Percentiles rank a stretch among this genome's conserved stretches.
Conservation (phyloP, 2,888 invertebrate genomes). For the Notodonta dromedarius region DNA sequence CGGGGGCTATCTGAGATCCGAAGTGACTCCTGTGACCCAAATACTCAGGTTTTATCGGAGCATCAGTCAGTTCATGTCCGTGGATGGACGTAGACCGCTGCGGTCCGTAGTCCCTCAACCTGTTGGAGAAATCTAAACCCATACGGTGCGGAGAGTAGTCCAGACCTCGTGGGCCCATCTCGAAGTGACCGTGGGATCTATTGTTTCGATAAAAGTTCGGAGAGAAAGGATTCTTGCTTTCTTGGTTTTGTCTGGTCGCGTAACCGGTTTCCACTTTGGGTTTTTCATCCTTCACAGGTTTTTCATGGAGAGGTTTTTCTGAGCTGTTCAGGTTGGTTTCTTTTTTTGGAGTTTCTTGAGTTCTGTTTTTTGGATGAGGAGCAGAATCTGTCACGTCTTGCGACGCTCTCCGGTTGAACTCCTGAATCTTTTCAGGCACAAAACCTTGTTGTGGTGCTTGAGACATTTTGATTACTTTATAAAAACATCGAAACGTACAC, state of each 20-base stretch:
- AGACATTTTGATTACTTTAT: conserved; percentile 60
- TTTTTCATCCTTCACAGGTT: conserved; percentile 52
- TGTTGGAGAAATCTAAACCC: conserved; percentile 70
- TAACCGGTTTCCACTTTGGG: conserved; percentile 50
- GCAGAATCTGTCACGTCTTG: conserved; percentile 68
- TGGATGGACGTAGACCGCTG: conserved; percentile 78
- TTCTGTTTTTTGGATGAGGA: conserved; percentile 40
- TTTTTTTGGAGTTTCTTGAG: conserved; percentile 58
- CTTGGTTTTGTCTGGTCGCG: conserved; percentile 56
- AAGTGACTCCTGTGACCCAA: conserved; percentile 69
- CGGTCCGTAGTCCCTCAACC: conserved; percentile 73
- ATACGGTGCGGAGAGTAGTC: conserved; percentile 79
- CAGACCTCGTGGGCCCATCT: conserved; percentile 78
- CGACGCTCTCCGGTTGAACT: conserved; percentile 73
- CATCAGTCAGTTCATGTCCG: conserved; percentile 77
- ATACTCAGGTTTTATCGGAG: conserved; percentile 72
- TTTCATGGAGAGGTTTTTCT: conserved; percentile 46
- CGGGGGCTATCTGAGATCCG: conserved; percentile 72
- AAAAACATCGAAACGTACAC: conserved; percentile 43
- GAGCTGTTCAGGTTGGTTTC: conserved; percentile 57
- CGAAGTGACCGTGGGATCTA: conserved; percentile 75
- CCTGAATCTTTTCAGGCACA: conserved; percentile 75
- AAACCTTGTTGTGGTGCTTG: conserved; percentile 75
- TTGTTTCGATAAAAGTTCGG: conserved; percentile 69
- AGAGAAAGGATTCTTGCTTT: conserved; percentile 75